Evolutionary conservation across 1,140 invertebrate species (phyloP).

Genomic region (Drosophila pectinifera): DNA sequence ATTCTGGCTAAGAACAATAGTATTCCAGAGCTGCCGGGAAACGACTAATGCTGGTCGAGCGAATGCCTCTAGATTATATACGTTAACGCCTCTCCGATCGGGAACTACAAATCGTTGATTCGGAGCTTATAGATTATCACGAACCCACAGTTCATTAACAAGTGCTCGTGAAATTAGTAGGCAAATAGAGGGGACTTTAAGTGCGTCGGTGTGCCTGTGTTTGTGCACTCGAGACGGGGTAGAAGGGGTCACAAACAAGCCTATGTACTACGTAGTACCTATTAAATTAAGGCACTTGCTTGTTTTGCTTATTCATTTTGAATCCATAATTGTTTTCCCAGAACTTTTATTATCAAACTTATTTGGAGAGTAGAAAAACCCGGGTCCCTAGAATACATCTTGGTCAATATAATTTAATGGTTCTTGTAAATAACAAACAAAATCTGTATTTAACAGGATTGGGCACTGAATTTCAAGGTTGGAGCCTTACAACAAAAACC

Average conservation of each 20-base stretch:
- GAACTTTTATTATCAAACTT: not conserved
- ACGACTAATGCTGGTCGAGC: constrained; percentile 41
- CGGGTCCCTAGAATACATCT: not conserved
- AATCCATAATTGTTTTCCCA: not conserved
- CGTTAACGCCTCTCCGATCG: not conserved
- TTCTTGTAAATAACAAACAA: too few species aligned
- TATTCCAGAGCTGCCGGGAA: constrained; percentile 12
- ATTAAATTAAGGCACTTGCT: not conserved
- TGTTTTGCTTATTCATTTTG: not conserved
- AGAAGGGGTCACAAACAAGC: constrained; percentile 19
- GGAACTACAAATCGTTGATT: constrained; percentile 14
- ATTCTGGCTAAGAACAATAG: not conserved
- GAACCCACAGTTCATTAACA: constrained; percentile 66
- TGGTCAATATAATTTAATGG: too few species aligned
- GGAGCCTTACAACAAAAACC: too few species aligned
- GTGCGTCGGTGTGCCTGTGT: not conserved
- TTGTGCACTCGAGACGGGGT: constrained; percentile 9
- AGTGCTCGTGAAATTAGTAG: constrained; percentile 48
- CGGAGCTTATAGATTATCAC: constrained; percentile 28
- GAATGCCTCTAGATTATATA: constrained; percentile 45
- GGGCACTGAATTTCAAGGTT: too few species aligned
- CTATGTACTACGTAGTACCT: constrained; percentile 27
- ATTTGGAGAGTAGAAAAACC: not conserved
- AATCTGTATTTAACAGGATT: too few species aligned
- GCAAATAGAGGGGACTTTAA: constrained; percentile 22